Conservation (phyloP, 2,797 vertebrate species). For the Pangasius mekongensis region DNA sequence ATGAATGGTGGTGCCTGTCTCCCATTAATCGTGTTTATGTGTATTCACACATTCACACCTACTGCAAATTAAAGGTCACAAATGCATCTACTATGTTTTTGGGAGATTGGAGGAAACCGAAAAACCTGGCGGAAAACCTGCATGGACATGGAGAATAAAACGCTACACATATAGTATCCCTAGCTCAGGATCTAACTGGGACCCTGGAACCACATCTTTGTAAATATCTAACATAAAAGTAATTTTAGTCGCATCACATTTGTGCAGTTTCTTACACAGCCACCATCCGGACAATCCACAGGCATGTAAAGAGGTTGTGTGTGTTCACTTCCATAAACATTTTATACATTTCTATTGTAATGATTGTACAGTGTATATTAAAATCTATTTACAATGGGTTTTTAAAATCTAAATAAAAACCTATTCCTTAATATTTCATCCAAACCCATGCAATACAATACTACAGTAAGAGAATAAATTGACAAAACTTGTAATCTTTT, state of each 20-base stretch:
- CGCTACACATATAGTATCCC: not conserved
- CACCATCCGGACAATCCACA: not conserved
- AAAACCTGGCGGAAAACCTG: not conserved
- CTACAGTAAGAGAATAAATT: not conserved
- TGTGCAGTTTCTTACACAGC: not conserved
- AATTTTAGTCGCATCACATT: not conserved
- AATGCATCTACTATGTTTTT: not conserved
- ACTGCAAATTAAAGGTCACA: not conserved
- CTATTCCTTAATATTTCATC: not conserved
- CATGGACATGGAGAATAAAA: not conserved
- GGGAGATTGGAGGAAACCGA: not conserved
- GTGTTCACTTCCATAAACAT: not conserved
- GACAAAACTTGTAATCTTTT: slow-evolving; percentile 33
- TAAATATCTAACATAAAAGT: not conserved
- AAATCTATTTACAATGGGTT: not conserved
- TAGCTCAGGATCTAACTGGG: not conserved
- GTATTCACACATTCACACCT: not conserved
- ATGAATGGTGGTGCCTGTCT: not conserved
- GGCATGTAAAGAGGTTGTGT: not conserved
- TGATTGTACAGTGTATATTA: too few relatives aligned
- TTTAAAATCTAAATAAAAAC: not conserved
- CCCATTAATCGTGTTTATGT: not conserved
- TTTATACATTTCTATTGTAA: not conserved
- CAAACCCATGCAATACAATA: not conserved
- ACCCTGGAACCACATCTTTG: not conserved